Evolutionary conservation across 2,888 invertebrate genomes (phyloP).

Genomic region (Papilio gigon): DNA sequence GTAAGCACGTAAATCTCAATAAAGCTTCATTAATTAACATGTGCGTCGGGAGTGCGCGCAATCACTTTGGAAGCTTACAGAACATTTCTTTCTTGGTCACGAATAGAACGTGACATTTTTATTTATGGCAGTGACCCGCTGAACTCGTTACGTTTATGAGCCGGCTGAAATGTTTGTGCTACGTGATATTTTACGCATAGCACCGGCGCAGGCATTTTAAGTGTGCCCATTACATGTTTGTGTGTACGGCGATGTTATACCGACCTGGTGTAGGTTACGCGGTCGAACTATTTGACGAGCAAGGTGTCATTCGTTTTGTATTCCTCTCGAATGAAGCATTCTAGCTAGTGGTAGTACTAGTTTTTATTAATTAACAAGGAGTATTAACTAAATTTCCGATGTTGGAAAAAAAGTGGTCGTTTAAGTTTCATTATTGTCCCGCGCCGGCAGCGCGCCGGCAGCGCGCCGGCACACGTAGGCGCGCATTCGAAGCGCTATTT

Average conservation of each 20-base stretch:
- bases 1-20: not conserved
- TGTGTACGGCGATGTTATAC: not conserved
- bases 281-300: too few species aligned
- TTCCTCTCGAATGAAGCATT: too few species aligned
- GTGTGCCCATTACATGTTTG: not conserved
- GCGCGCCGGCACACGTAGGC: not conserved
- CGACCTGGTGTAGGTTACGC: too few species aligned
- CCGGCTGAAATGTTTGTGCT: slow-evolving; percentile 3
- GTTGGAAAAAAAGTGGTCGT: not conserved
- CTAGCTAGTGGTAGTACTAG: not conserved
- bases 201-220: not conserved
- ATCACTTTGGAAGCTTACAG: slow-evolving; percentile 2
- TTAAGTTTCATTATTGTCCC: not conserved
- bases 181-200: slow-evolving; percentile 7
- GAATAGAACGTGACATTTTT: slow-evolving; percentile 13
- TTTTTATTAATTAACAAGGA: not conserved
- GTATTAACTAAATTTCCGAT: not conserved
- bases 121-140: slow-evolving; percentile 10
- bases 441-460: too few species aligned
- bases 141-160: slow-evolving; percentile 23
- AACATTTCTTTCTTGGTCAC: not conserved
- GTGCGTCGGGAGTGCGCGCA: not conserved
- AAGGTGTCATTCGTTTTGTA: not conserved
- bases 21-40: not conserved
- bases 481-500: slow-evolving; percentile 19